Evolutionary conservation across 1,140 invertebrate species (phyloP).

Genomic region (Drosophila hydei): DNA sequence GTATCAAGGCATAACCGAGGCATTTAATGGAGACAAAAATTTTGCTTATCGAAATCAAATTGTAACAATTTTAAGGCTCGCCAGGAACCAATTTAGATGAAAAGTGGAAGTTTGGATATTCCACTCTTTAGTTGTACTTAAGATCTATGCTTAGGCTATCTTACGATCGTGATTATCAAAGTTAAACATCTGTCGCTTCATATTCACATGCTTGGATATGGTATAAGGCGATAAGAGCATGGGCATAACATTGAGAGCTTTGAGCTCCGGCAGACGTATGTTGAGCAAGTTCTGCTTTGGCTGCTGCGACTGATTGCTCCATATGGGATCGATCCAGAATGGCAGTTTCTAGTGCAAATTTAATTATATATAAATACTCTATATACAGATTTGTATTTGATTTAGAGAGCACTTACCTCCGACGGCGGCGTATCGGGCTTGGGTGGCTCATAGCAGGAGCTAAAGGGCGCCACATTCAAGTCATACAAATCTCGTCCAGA

Average conservation of each 20-base stretch:
- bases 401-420: constrained; percentile 81
- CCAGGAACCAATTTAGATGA: constrained; percentile 15
- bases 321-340: constrained; percentile 82
- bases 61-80: constrained; percentile 28
- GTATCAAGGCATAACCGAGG: constrained; percentile 13
- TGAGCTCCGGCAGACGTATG: constrained; percentile 67
- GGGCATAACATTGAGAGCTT: constrained; percentile 61
- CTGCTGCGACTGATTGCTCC: constrained; percentile 61
- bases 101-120: neutral
- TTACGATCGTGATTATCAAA: constrained; percentile 79
- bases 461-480: constrained; percentile 47
- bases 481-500: constrained; percentile 40
- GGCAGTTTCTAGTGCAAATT: constrained; percentile 60
- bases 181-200: constrained; percentile 74
- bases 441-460: constrained; percentile 70
- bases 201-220: constrained; percentile 76
- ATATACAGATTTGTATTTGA: neutral
- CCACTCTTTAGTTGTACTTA: neutral
- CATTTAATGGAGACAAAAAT: constrained; percentile 15
- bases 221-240: constrained; percentile 76
- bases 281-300: constrained; percentile 54
- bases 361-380: neutral
- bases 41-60: constrained; percentile 24
- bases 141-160: constrained; percentile 58
- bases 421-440: constrained; percentile 84